phyloP scores from a whole-genome alignment of 1,140 invertebrate species.

The Musca domestica region DNA sequence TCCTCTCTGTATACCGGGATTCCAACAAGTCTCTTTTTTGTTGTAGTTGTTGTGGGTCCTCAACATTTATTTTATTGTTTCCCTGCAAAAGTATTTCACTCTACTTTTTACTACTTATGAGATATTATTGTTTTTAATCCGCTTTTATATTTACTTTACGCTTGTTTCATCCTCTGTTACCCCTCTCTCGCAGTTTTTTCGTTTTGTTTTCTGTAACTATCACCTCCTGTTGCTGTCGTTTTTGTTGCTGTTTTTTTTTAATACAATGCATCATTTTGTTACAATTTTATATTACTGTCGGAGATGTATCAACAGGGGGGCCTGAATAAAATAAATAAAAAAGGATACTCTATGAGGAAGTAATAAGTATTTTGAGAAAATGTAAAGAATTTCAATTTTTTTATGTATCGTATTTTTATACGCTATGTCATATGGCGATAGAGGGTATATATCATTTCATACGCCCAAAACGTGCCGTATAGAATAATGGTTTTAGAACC shows the following conservation, averaged over 20 bases:
- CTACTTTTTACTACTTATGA: slow-evolving; percentile 48
- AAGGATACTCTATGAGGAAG: too few species aligned
- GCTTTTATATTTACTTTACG: slow-evolving; percentile 38
- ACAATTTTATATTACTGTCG: background rate
- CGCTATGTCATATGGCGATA: too few species aligned
- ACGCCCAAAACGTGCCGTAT: too few species aligned
- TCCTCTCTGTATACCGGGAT: background rate
- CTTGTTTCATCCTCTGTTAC: slow-evolving; percentile 13
- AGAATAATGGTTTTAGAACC: too few species aligned
- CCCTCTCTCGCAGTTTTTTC: slow-evolving; percentile 8
- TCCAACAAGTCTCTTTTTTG: background rate
- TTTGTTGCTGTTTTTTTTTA: slow-evolving; percentile 23
- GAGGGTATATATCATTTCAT: too few species aligned
- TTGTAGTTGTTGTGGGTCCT: background rate
- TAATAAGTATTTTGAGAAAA: too few species aligned
- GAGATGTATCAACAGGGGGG: too few species aligned
- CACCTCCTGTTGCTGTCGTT: background rate
- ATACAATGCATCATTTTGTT: slow-evolving; percentile 14
- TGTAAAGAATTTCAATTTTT: too few species aligned
- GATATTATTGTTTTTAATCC: slow-evolving; percentile 51
- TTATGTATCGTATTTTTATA: too few species aligned
- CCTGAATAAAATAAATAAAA: too few species aligned
- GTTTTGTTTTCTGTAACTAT: background rate
- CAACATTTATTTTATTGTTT: slow-evolving; percentile 18
- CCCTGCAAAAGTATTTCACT: background rate